phyloP scores from a whole-genome alignment of 2,888 invertebrate species.

The Graphium colonna region DNA sequence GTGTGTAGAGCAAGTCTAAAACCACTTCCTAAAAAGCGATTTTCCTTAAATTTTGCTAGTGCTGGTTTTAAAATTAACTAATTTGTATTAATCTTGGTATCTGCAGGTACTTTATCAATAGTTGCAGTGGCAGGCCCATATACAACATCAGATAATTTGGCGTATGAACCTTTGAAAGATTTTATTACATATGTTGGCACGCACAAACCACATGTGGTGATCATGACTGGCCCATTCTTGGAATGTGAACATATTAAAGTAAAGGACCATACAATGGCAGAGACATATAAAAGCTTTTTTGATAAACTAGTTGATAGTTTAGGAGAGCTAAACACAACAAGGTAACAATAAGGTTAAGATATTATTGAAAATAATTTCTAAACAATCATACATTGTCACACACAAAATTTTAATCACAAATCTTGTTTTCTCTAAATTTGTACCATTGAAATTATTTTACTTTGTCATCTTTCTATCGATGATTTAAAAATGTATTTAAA shows the following conservation, averaged over 20 bases:
- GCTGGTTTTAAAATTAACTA: too few relatives aligned
- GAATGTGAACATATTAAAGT: slow-evolving; percentile 84
- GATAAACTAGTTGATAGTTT: slow-evolving; percentile 84
- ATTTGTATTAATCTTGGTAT: slow-evolving; percentile 1
- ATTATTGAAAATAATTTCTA: too few relatives aligned
- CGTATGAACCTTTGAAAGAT: slow-evolving; percentile 90
- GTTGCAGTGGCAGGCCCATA: slow-evolving; percentile 92
- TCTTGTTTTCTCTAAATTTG: too few relatives aligned
- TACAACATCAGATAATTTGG: slow-evolving; percentile 86
- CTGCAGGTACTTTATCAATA: slow-evolving; percentile 81
- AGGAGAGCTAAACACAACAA: slow-evolving; percentile 75
- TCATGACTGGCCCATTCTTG: slow-evolving; percentile 92
- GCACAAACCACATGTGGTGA: slow-evolving; percentile 87
- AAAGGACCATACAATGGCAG: slow-evolving; percentile 80
- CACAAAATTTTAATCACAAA: too few relatives aligned
- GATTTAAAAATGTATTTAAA: too few relatives aligned
- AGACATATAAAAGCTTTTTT: slow-evolving; percentile 87
- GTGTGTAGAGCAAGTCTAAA: too few relatives aligned
- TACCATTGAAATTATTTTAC: too few relatives aligned
- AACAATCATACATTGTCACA: too few relatives aligned
- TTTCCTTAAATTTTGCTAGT: too few relatives aligned
- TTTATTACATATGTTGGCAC: slow-evolving; percentile 83
- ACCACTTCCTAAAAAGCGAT: too few relatives aligned
- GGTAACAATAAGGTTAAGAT: slow-evolving; percentile 74
- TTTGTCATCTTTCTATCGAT: too few relatives aligned